Base-by-base conservation (phyloP, 2,888 invertebrate genomes). In the Thumatha senex region DNA sequence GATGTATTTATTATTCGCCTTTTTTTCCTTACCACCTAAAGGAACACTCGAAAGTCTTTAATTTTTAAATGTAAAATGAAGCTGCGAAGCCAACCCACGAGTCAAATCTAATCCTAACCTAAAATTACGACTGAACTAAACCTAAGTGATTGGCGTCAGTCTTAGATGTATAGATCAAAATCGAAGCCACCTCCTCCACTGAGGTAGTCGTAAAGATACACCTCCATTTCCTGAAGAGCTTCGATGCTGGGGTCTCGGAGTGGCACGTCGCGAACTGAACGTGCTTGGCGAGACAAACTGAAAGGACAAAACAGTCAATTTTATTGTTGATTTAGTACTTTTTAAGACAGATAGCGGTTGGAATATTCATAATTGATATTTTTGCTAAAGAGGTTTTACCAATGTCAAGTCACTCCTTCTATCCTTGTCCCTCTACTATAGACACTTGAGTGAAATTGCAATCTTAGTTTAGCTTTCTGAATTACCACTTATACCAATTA, bases 121-220 rank as follows among this genome's bases (percentile, higher is more conserved):
- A 18, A 51, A 67, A 45, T 11, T 40, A 52, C 67, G 64, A 67
- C 67, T 67, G 63, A 56, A 54, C 50, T 24, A 2, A 56, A 42
- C 55, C 57, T 63, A 60, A 10, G 36, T 35, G 49, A 52, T 45
- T 60, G 42, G 41, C 51, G 47, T 63, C 68, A 68, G 58, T 64
- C 68, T 75, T 58, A 90, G 70, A 89, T 78, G 65, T 87, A 89
- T 9, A 89, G 67, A 55, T 94, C 94, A 46, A 93, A 86, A 66
- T 94, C 94, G 51, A 93, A 84, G 11, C 92, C 92, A 54, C 92
- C 93, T 24, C 89, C 91, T 5, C 93, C 93, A 59, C 93, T 94
- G 48, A 94, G 87, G 78, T 93, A 94, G 74, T 94, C 94, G 72
- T 93, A 94, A 49, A 94, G 84, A 56, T 93, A 93, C 1, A 93